Conservation (phyloP, 2,888 invertebrate genomes). For the Eremobia ochroleuca region DNA sequence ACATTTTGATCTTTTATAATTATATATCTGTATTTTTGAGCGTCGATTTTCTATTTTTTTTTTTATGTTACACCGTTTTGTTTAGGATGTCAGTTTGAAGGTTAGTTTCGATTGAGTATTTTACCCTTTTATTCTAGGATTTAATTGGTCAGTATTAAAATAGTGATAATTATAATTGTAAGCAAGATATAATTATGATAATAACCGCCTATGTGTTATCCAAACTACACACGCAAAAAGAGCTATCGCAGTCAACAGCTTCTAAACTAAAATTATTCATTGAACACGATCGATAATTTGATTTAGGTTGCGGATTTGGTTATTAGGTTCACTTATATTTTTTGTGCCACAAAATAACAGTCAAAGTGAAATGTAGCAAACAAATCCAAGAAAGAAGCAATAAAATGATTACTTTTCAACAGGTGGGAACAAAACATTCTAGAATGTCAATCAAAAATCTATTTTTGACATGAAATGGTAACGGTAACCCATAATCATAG, state of each 20-base stretch:
- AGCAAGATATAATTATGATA: conserved; percentile 45
- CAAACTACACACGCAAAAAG: conserved; percentile 30
- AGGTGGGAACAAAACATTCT: conserved; percentile 8
- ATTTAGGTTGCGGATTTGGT: background rate
- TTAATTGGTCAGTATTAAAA: conserved; percentile 77
- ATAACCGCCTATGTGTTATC: conserved; percentile 22
- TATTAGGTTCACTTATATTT: background rate
- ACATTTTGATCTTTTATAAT: conserved; percentile 88
- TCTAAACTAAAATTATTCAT: background rate
- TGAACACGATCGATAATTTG: conserved; percentile 22
- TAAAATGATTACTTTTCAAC: conserved; percentile 1
- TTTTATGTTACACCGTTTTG: conserved; percentile 81
- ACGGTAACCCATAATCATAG: conserved; percentile 53
- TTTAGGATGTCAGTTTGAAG: conserved; percentile 76
- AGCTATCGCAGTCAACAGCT: background rate
- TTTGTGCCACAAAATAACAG: background rate
- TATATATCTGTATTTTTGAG: conserved; percentile 83
- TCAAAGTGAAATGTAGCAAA: background rate
- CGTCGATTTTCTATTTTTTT: conserved; percentile 84
- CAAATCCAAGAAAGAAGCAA: background rate
- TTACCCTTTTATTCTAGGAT: conserved; percentile 77
- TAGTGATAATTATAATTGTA: conserved; percentile 55
- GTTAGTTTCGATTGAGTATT: conserved; percentile 78
- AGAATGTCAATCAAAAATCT: conserved; percentile 45
- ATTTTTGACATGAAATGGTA: conserved; percentile 55